Base-by-base conservation (phyloP, 2,888 invertebrate genomes). In the Corythucha ciliata region DNA sequence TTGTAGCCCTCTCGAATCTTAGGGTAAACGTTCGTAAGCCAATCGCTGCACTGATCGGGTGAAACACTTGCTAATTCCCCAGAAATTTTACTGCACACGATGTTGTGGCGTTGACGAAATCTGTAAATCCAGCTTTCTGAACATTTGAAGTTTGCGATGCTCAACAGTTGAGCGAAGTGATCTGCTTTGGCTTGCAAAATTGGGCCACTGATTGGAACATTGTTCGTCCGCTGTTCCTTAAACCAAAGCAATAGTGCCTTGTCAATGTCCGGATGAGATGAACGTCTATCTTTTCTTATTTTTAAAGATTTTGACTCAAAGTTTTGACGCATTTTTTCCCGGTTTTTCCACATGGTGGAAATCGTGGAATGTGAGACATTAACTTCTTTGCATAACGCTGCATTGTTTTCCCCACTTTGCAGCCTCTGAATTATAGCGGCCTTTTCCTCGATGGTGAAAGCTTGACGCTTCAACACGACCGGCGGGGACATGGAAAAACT, bases 361-460 rank as follows among this genome's bases (percentile, higher is more conserved):
- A 58, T 42, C 8, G 58, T 56, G 0, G 57, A 58, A 16, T 61
- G 33, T 14, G 48, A 36, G 12, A 58, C 24, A 2, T 36, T 48
- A 14, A 45, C 50, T 22, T 58, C 47, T n/a, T 37, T 46, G 12
- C 36, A 41, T 12, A 58, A 36, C 16, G 39, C 37, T 12, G 26
- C 21, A 16, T 56, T 54, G n/a, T 34, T 51, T 33, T 32, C 46
- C n/a, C 58, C 58, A n/a, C n/a, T n/a, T n/a, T 59, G 53, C 20
- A 59, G 22, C 41, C 37, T 29, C 22, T 21, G 21, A 20, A 59
- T 57, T 4, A 58, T 53, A 26, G 52, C 42, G 5, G 53, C 44
- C 50, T 59, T 59, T 40, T 58, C 52, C 48, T 55, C 46, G 18
- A 59, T 44, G 5, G 55, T 48, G 33, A 59, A 55, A 27, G 46